A percentile compares a stretch with the other conserved stretches of the same genome.
Conservation (phyloP, 2,113 vertebrate genomes). For the Desmodus rotundus region DNA sequence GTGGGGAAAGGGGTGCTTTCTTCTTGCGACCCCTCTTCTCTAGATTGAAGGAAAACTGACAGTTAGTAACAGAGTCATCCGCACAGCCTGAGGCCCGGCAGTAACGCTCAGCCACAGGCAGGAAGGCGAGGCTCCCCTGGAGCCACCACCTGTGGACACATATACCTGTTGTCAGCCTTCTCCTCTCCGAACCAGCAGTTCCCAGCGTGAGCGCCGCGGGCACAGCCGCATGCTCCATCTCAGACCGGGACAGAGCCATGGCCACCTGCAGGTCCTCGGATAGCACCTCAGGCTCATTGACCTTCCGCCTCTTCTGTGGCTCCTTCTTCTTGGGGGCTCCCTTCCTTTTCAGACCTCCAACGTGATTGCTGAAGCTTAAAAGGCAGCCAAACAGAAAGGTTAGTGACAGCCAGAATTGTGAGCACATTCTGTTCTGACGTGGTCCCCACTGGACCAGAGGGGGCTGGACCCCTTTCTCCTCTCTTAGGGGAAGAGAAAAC, state of each 20-base stretch:
- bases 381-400: slow-evolving; percentile 51
- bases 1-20: slow-evolving; percentile 69
- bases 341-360: slow-evolving; percentile 82
- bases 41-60: slow-evolving; percentile 64
- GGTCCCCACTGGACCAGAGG: not conserved
- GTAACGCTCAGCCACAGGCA: too few species aligned
- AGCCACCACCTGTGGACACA: not conserved
- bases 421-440: not conserved
- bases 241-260: slow-evolving; percentile 92
- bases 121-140: not conserved
- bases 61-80: not conserved
- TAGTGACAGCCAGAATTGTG: not conserved
- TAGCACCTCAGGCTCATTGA: slow-evolving; percentile 64
- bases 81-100: rapidly evolving
- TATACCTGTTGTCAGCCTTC: slow-evolving; percentile 78
- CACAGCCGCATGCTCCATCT: slow-evolving; percentile 79
- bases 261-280: slow-evolving; percentile 93
- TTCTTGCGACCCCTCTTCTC: slow-evolving; percentile 83
- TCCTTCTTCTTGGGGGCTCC: slow-evolving; percentile 68
- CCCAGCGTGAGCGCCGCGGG: slow-evolving; percentile 57
- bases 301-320: slow-evolving; percentile 83
- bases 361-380: slow-evolving; percentile 71
- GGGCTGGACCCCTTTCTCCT: not conserved
- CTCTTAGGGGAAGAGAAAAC: not conserved
- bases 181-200: slow-evolving; percentile 72